Conservation (phyloP, 2,888 invertebrate species). For the Oegoconia quadripuncta region DNA sequence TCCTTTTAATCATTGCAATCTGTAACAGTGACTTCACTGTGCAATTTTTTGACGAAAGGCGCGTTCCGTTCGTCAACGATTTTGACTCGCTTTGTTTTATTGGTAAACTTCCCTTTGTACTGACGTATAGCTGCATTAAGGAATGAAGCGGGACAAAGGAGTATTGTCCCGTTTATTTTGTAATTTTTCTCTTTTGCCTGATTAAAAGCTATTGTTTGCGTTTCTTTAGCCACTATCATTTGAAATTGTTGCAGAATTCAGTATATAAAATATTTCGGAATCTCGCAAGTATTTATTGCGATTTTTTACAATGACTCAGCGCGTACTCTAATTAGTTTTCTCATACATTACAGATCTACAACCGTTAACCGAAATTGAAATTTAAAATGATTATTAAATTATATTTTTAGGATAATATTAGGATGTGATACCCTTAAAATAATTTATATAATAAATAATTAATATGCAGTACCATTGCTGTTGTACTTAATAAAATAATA, state of each 20-base stretch:
- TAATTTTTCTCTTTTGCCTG: constrained; percentile 24
- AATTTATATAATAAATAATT: too few species aligned
- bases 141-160: constrained; percentile 32
- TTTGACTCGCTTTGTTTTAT: constrained; percentile 55
- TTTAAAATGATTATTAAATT: too few species aligned
- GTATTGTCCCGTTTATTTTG: constrained; percentile 8
- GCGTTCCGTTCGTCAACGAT: constrained; percentile 31
- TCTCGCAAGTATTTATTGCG: too few species aligned
- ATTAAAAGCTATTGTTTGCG: constrained; percentile 20
- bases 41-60: constrained; percentile 7
- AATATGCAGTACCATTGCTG: too few species aligned
- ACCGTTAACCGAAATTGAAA: too few species aligned
- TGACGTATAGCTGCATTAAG: constrained; percentile 48
- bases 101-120: constrained; percentile 46
- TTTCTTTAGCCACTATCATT: too few species aligned
- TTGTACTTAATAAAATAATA: too few species aligned
- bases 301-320: too few species aligned
- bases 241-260: not conserved
- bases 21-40: not conserved
- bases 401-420: too few species aligned
- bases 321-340: too few species aligned
- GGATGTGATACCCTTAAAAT: too few species aligned
- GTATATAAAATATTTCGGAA: not conserved
- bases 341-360: too few species aligned
- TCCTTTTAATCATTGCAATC: not conserved